These are phyloP conservation scores for Melopsittacus undulatus DNA, from an alignment of 2,797 vertebrate genomes.

Conservation along the genomic window DNA sequence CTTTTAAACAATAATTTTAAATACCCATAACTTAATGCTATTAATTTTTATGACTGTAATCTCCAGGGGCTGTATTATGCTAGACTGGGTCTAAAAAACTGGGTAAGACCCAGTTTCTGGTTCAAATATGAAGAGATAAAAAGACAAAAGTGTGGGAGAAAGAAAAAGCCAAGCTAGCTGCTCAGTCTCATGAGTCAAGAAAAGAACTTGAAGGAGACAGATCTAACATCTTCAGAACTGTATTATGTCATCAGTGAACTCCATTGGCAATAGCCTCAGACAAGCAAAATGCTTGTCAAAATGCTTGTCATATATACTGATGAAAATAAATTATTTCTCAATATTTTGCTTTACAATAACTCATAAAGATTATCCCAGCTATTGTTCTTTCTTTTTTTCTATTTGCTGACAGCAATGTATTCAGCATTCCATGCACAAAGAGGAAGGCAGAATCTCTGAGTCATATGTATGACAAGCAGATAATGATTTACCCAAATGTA, in stretches of 20 bases:
- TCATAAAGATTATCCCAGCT: neutral
- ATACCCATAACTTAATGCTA: neutral
- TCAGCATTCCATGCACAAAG: neutral
- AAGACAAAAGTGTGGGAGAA: neutral
- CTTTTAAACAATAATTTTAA: neutral
- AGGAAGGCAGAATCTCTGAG: neutral
- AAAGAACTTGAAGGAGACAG: neutral
- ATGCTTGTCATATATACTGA: neutral
- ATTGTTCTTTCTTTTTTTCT: neutral
- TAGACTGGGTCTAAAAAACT: neutral
- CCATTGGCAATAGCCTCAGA: neutral
- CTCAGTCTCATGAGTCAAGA: neutral
- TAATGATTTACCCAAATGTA: neutral
- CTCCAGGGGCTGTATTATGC: neutral
- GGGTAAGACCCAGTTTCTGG: neutral
- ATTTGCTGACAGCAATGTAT: neutral
- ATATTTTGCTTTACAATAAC: neutral
- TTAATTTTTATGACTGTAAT: neutral
- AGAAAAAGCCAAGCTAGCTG: neutral
- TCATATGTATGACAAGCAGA: neutral
- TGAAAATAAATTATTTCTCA: neutral
- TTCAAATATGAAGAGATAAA: neutral
- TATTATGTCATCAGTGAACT: neutral
- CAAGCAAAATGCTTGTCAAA: neutral
- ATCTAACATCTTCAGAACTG: neutral